Evolutionary conservation across 2,888 invertebrate genomes (phyloP), one percentile per base, ranked within the genome.

Genomic region (Athrips mouffetella): DNA sequence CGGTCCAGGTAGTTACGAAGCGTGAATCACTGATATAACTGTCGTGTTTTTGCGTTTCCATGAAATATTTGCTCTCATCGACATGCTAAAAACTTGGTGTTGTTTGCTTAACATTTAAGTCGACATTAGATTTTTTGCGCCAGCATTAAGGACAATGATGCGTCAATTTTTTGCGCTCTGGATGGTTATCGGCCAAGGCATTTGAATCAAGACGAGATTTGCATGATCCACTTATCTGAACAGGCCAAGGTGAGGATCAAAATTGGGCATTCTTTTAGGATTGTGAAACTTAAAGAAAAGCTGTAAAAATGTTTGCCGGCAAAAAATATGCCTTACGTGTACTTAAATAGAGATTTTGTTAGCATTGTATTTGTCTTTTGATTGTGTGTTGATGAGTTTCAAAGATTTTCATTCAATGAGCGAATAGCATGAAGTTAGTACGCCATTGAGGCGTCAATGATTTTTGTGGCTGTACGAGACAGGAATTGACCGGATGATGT

Each of bases 1-100:
- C 86, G 86, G 86, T 84, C 64, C 63, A 70, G 73, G 72, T 76
- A 75, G 75, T 66, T 64, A 70, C 67, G 52, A 56, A 66, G 63
- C 67, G 77, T 85, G 83, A 87, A 74, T 86, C 85, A 86, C 67
- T 70, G 65, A 73, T 76, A 71, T 84, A 86, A 86, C 87, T 85
- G 86, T 86, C 73, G 53, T 73, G 73, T 79, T 82, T 78, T 79
- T 73, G 64, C 66, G 57, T 75, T 80, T 76, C 75, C 72, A 65
- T 58, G 64, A 70, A 73, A 60, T 76, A 69, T 83, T 82, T 78
- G 69, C 71, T 82, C 74, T 70, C 76, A 65, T 70, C 66, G 55
- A 65, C 57, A 64, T 73, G 82, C 77, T 80, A 84, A 84, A 62
- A 76, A 63, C 57, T 60, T 59, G 52, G 49, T 53, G 54, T 51